phyloP scores from a whole-genome alignment of 2,797 vertebrate genomes.

The Ataeniobius toweri region DNA sequence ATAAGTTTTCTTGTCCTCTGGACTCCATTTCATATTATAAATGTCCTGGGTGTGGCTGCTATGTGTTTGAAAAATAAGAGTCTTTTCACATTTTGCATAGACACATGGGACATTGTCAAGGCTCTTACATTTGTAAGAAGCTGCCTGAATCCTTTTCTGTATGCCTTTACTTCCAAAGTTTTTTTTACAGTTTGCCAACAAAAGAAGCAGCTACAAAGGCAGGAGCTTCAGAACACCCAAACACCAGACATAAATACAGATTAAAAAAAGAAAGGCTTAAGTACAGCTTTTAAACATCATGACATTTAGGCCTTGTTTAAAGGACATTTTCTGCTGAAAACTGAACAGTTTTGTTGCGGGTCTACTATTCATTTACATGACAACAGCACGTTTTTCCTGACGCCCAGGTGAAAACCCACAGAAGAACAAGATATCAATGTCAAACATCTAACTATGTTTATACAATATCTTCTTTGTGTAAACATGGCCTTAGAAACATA shows the following conservation, averaged over 20 bases:
- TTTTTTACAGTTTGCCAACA: not conserved
- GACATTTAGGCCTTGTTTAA: not conserved
- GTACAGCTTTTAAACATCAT: not conserved
- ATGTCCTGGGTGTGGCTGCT: constrained; percentile 12
- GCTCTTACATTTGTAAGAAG: constrained; percentile 28
- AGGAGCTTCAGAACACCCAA: not conserved
- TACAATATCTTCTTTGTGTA: too few relatives aligned
- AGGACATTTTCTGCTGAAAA: too few relatives aligned
- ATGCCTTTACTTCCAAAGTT: constrained; percentile 31
- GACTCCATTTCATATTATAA: constrained; percentile 18
- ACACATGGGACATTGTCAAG: fast-evolving
- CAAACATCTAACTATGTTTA: too few relatives aligned
- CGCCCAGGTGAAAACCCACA: too few relatives aligned
- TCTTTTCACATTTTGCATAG: not conserved
- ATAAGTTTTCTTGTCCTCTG: constrained; percentile 20
- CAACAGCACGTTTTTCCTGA: too few relatives aligned
- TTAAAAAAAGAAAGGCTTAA: too few relatives aligned
- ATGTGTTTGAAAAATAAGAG: not conserved
- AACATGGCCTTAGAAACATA: too few relatives aligned
- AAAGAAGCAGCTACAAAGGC: not conserved
- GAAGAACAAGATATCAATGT: too few relatives aligned
- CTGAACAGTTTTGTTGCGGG: too few relatives aligned
- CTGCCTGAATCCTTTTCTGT: constrained; percentile 38
- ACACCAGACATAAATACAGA: not conserved
- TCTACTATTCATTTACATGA: too few relatives aligned